Evolutionary conservation across 1,140 invertebrate genomes (phyloP).

Genomic region (Saxidomus purpurata): DNA sequence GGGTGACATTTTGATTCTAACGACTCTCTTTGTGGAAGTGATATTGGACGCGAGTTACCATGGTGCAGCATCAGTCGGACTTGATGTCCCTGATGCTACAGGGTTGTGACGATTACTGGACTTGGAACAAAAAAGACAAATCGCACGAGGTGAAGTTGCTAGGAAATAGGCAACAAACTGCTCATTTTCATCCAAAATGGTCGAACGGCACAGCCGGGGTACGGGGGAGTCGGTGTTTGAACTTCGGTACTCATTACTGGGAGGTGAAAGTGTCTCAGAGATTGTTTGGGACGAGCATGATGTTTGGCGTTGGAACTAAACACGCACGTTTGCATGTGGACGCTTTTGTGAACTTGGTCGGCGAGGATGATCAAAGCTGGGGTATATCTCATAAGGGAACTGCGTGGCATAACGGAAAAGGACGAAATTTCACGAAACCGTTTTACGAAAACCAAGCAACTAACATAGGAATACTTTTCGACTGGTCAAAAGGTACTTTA

Average conservation of each 20-base stretch:
- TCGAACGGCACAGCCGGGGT: conserved; percentile 92
- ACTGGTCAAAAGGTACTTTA: conserved; percentile 91
- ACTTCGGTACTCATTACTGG: conserved; percentile 91
- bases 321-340: conserved; percentile 89
- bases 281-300: conserved; percentile 92
- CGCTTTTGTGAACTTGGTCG: conserved; percentile 91
- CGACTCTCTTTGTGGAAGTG: not conserved
- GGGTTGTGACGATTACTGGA: conserved; percentile 90
- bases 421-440: conserved; percentile 89
- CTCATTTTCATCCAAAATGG: conserved; percentile 92
- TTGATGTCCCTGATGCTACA: conserved; percentile 68
- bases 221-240: conserved; percentile 89
- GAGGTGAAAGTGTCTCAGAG: conserved; percentile 90
- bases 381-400: conserved; percentile 92
- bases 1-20: conserved; percentile 21
- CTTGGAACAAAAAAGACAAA: conserved; percentile 89
- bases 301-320: conserved; percentile 92
- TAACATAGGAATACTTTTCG: conserved; percentile 90
- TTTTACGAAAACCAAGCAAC: conserved; percentile 91
- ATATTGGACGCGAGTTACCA: conserved; percentile 7
- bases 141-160: conserved; percentile 90
- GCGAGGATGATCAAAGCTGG: conserved; percentile 91
- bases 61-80: conserved; percentile 59
- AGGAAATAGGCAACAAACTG: conserved; percentile 86
- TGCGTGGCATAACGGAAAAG: conserved; percentile 90